Evolutionary conservation across 2,797 vertebrate genomes (phyloP).

Genomic region (Furcifer pardalis): DNA sequence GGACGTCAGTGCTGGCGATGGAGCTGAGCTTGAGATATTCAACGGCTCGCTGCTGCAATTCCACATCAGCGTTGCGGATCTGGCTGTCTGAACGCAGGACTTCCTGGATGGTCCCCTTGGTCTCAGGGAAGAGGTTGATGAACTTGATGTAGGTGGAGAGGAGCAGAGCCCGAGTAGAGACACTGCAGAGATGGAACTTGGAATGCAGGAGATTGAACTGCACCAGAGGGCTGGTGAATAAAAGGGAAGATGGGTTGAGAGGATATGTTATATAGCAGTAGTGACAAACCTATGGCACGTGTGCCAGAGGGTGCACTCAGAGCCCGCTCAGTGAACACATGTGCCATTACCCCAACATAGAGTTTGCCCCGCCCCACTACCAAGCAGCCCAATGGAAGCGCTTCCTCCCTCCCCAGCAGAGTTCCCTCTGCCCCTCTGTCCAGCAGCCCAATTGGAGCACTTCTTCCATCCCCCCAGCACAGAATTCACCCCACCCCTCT

Average conservation of each 20-base stretch:
- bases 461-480: too few species aligned
- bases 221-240: conserved; percentile 81
- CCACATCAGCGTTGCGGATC: conserved; percentile 91
- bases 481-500: too few species aligned
- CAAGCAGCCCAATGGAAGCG: too few species aligned
- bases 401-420: too few species aligned
- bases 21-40: conserved; percentile 94
- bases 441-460: too few species aligned
- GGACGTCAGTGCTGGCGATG: conserved; percentile 85
- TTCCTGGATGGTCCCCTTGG: conserved; percentile 92
- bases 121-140: conserved; percentile 95
- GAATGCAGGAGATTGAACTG: conserved; percentile 94
- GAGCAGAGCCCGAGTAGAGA: conserved; percentile 89
- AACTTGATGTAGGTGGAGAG: conserved; percentile 96
- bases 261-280: too few species aligned
- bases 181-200: conserved; percentile 93
- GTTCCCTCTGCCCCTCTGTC: too few species aligned
- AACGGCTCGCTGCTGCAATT: conserved; percentile 91
- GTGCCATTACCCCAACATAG: too few species aligned
- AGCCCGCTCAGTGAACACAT: too few species aligned
- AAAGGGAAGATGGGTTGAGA: neutral
- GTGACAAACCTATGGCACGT: too few species aligned
- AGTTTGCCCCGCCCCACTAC: too few species aligned
- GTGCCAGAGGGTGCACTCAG: too few species aligned
- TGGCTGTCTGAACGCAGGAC: conserved; percentile 92